Evolutionary conservation across 2,888 invertebrate genomes (phyloP), one percentile per base, ranked within the genome.

Genomic region (Pristionchus mayeri): DNA sequence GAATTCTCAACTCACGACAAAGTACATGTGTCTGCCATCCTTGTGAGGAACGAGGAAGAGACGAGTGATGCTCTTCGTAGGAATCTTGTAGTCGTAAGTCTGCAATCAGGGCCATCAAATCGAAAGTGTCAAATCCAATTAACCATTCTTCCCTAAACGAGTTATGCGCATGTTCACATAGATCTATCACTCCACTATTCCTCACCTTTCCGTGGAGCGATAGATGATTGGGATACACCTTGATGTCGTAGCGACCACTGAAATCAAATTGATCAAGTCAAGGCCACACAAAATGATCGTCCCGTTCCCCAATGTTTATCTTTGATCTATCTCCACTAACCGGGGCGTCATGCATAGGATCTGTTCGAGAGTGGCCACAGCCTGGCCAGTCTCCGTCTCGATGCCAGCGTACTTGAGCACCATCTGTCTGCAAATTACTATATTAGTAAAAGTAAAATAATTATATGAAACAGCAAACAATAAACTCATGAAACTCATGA

Each of bases 21-120:
- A 98, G 94, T 97, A 99, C 95, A 97, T 98, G 93, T 98, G 98
- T 1, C 98, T 94, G n/a, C 96, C 96, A 93, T 99, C 98, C 93
- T 97, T 97, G 93, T 99, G 98, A 0, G 98, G 98, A 82, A 99
- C 94, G 50, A 98, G 94, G 93, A 99, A 99, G 24, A 99, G 94
- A 11, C 99, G 95, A 24, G 98, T 94, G 4, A 99, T 98, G 0
- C 98, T 98, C 0, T 97, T 96, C 95, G 97, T 96, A 0, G 98
- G 98, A 90, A 99, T 98, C 94, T 99, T 99, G 94, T 99, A 99
- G 94, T 99, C 99, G 93, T 98, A 99, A 0, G 99, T 98, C 95
- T 78, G 50, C 24, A 71, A 0, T n/a, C n/a, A n/a, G n/a, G n/a
- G n/a, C n/a, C n/a, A n/a, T n/a, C n/a, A n/a, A n/a, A n/a, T n/a